Conservation (phyloP, 2,888 invertebrate genomes). For the Lysandra bellargus region DNA sequence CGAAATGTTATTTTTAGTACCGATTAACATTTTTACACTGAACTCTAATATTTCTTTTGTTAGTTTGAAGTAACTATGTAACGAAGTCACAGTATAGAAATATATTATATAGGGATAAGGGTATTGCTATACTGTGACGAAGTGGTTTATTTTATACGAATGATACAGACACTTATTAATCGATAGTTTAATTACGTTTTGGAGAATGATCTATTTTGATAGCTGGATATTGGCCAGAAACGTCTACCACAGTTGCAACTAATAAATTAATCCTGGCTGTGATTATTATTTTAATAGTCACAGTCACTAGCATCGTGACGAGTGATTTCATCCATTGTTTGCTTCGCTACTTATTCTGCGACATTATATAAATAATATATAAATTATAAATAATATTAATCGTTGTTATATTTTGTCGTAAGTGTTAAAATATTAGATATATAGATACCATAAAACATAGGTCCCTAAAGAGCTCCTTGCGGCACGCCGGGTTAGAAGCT, state of each 20-base stretch:
- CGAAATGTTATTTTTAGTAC: too few species aligned
- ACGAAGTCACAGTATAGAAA: too few species aligned
- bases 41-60: background rate
- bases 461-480: slow-evolving; percentile 52
- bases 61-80: too few species aligned
- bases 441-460: slow-evolving; percentile 42
- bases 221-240: slow-evolving; percentile 44
- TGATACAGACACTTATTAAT: background rate
- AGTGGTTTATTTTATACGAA: background rate
- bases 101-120: too few species aligned
- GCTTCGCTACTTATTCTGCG: background rate
- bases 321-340: slow-evolving; percentile 31
- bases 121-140: too few species aligned
- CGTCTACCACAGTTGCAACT: slow-evolving; percentile 43
- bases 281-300: slow-evolving; percentile 22
- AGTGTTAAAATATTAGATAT: slow-evolving; percentile 37
- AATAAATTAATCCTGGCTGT: slow-evolving; percentile 23
- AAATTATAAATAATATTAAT: slow-evolving; percentile 14
- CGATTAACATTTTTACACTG: background rate
- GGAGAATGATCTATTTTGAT: slow-evolving; percentile 45
- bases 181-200: slow-evolving; percentile 42
- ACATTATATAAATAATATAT: background rate
- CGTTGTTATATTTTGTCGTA: slow-evolving; percentile 37
- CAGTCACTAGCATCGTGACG: background rate
- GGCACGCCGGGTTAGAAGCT: slow-evolving; percentile 63